Conservation (phyloP, 2,797 vertebrate species). For the Myotis myotis region DNA sequence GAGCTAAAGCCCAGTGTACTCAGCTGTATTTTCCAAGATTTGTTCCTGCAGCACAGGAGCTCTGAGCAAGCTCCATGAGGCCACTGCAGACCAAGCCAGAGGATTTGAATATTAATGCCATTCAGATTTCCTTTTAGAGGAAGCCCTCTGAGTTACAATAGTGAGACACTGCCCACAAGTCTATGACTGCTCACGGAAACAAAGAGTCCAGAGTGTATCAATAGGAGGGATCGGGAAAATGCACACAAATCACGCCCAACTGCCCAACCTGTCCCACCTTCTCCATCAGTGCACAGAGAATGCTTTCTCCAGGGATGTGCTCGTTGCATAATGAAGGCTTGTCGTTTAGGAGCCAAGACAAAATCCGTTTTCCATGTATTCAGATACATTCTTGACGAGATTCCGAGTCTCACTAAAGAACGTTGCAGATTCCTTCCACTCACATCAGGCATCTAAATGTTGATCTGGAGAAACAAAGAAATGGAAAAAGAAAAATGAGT, state of each 20-base stretch:
- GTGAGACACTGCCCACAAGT: conserved; percentile 57
- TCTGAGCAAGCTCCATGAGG: conserved; percentile 62
- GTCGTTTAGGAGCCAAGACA: conserved; percentile 79
- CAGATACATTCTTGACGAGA: conserved; percentile 80
- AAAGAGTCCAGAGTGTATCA: conserved; percentile 43
- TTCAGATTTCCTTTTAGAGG: conserved; percentile 23
- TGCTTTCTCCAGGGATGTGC: conserved; percentile 70
- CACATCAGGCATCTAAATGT: conserved; percentile 79
- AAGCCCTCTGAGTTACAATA: conserved; percentile 49
- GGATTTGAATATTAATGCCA: conserved; percentile 75
- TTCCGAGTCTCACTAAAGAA: conserved; percentile 80
- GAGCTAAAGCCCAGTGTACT: conserved; percentile 73
- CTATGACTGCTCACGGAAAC: conserved; percentile 65
- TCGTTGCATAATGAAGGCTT: conserved; percentile 78
- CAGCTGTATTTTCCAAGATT: conserved; percentile 66
- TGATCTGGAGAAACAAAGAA: conserved; percentile 77
- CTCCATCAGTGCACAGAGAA: conserved; percentile 72
- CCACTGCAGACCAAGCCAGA: conserved; percentile 64
- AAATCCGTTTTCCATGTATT: conserved; percentile 79
- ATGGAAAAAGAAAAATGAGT: conserved; percentile 77
- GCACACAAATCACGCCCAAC: conserved; percentile 68
- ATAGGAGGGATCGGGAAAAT: conserved; percentile 63
- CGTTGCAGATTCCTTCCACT: conserved; percentile 77
- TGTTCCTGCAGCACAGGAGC: conserved; percentile 50
- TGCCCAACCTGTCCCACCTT: conserved; percentile 67